Percentiles rank a stretch among this genome's conserved stretches.
Conservation (phyloP, 2,113 vertebrate species). For the Charina bottae region DNA sequence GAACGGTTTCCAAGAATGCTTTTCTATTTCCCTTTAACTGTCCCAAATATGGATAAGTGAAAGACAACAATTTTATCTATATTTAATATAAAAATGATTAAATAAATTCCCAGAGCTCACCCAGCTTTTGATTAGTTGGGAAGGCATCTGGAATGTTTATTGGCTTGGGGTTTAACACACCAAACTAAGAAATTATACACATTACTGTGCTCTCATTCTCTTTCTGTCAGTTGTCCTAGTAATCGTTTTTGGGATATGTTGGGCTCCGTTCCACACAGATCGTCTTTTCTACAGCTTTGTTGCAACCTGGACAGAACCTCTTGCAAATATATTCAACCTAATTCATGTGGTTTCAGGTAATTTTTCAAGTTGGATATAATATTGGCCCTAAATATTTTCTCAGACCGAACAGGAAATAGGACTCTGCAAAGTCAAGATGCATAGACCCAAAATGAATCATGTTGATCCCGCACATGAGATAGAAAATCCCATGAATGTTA, state of each 20-base stretch:
- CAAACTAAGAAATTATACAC: background rate
- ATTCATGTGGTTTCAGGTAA: conserved; percentile 82
- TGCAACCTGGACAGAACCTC: conserved; percentile 76
- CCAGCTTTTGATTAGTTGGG: background rate
- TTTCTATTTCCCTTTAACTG: background rate
- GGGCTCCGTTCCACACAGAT: conserved; percentile 80
- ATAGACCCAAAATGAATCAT: background rate
- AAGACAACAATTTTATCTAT: background rate
- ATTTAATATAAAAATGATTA: background rate
- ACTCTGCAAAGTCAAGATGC: background rate
- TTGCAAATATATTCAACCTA: conserved; percentile 77
- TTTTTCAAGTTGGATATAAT: background rate
- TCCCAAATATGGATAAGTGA: background rate
- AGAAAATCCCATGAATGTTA: background rate
- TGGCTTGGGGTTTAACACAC: background rate
- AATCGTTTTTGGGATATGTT: conserved; percentile 78
- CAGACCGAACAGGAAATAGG: background rate
- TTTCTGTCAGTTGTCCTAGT: conserved; percentile 73
- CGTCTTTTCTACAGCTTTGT: conserved; percentile 82
- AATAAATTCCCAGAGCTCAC: background rate
- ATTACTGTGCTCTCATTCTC: background rate
- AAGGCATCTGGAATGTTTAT: background rate
- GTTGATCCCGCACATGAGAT: background rate
- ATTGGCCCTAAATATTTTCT: background rate
- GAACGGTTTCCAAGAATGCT: background rate